phyloP scores from a whole-genome alignment of 2,797 vertebrate genomes.

The Bovichtus diacanthus region DNA sequence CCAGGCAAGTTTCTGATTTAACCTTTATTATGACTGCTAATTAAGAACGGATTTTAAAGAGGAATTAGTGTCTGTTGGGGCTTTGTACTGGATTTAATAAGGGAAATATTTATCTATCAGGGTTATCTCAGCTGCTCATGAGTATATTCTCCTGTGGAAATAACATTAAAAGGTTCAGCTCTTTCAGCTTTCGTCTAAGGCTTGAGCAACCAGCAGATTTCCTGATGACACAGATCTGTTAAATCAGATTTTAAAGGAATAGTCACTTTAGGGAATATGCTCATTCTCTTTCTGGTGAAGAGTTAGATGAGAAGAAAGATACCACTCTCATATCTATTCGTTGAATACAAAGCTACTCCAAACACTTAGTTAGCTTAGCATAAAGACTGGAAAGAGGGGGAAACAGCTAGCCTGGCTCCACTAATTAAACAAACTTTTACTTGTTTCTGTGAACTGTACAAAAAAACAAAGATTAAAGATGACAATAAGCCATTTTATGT shows the following conservation, averaged over 20 bases:
- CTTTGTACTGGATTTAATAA: conserved; percentile 33
- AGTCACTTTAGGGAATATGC: not conserved
- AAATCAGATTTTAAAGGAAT: not conserved
- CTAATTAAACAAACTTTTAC: too few species aligned
- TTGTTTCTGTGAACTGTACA: too few species aligned
- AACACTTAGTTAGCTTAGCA: too few species aligned
- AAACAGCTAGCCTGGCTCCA: not conserved
- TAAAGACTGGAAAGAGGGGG: too few species aligned
- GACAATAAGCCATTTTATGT: not conserved
- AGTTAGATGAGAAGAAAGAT: not conserved
- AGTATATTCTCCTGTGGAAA: not conserved
- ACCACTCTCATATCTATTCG: too few species aligned
- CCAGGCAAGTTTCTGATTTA: conserved; percentile 59
- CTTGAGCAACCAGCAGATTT: not conserved
- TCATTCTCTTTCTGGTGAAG: not conserved
- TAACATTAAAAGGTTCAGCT: not conserved
- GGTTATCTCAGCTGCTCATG: conserved; percentile 18
- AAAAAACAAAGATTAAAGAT: not conserved
- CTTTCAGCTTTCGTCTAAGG: not conserved
- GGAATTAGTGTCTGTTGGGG: conserved; percentile 26
- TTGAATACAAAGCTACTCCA: too few species aligned
- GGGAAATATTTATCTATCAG: conserved; percentile 9
- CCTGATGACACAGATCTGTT: not conserved
- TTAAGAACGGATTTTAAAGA: conserved; percentile 52
- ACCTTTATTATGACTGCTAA: conserved; percentile 59